Base-by-base conservation (phyloP, 2,797 vertebrate species). In the Enteromius treurensis region DNA sequence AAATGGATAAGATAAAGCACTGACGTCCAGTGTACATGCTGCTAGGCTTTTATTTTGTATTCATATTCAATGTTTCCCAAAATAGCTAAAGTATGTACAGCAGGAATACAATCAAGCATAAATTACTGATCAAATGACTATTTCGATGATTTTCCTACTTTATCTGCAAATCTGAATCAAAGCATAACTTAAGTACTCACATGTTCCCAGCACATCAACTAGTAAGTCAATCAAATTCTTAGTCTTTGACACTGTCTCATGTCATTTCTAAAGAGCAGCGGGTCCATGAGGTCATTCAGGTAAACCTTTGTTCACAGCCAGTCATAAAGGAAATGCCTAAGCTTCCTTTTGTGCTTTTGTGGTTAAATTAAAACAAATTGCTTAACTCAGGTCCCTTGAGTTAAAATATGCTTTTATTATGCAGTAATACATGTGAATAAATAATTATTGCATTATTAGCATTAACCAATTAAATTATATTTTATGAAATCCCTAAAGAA, bases 291-390 rank as follows among this genome's bases (percentile, higher is more conserved):
- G 74, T 67, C 32, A 80, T 75, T 76, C 7, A 47, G 11, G 29
- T 64, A 67, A 83, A 86, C 80, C 71, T 88, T 88, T 84, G 84
- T 40, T 76, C 79, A 45, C 47, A 77, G 49, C 29, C 77, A 58
- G 69, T 86, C 53, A 78, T 80, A 84, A 88, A 88, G 19, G 5
- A 67, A 49, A 64, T 47, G 1, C 51, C 34, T 42, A 5, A 73
- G 80, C 55, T 85, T 55, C 83, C 40, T 80, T 10, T 37, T 70
- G 17, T 8, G 21, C 49, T 37, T 7, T n/a, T n/a, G n/a, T 68
- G 29, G 32, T 53, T 49, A 3, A 26, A 70, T 21, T 11, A 26
- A 69, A 23, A 40, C 21, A 14, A 37, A 65, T 26, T 49, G 17
- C 60, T 34, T 9, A 9, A n/a, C n/a, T 45, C 55, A 11, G 17